A percentile compares a stretch with the other conserved stretches of the same genome.
Evolutionary conservation across 1,140 invertebrate species (phyloP).

Genomic region (Drosophila carrolli): DNA sequence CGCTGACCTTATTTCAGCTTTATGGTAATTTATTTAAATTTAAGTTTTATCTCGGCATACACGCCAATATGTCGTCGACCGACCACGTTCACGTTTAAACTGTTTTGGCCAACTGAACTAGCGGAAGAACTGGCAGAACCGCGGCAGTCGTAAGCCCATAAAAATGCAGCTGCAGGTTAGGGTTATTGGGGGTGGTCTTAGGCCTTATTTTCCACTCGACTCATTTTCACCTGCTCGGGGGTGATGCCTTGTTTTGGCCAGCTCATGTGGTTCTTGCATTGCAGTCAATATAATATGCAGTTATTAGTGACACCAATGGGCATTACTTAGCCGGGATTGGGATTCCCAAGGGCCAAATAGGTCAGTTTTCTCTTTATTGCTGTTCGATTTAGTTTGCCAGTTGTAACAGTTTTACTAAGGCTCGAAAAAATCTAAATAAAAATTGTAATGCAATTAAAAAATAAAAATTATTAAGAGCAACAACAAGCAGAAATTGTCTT

Average conservation of each 20-base stretch:
- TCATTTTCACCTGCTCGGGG: conserved; percentile 12
- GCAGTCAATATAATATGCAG: conserved; percentile 76
- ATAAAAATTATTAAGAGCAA: no score
- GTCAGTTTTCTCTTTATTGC: conserved; percentile 4
- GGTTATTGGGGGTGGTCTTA: conserved; percentile 38
- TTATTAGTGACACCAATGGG: conserved; percentile 72
- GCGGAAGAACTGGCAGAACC: conserved; percentile 19
- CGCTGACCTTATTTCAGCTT: not conserved
- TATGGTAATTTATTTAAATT: conserved; percentile 12
- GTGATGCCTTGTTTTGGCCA: conserved; percentile 43
- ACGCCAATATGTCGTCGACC: conserved; percentile 29
- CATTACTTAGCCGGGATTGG: conserved; percentile 33
- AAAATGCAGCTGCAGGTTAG: conserved; percentile 67
- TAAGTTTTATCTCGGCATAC: conserved; percentile 35
- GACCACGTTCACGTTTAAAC: conserved; percentile 58
- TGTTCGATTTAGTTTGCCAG: no score
- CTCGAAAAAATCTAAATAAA: no score
- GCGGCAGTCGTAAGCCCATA: conserved; percentile 64
- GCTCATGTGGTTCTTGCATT: conserved; percentile 22
- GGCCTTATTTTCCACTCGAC: conserved; percentile 37
- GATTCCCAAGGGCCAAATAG: conserved; percentile 31
- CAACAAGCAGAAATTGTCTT: no score
- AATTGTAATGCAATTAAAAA: no score
- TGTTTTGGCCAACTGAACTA: conserved; percentile 36
- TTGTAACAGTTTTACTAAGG: no score